Evolutionary conservation across 2,888 invertebrate genomes (phyloP), one percentile per base, ranked within the genome.

Genomic region (Zygaena filipendulae): DNA sequence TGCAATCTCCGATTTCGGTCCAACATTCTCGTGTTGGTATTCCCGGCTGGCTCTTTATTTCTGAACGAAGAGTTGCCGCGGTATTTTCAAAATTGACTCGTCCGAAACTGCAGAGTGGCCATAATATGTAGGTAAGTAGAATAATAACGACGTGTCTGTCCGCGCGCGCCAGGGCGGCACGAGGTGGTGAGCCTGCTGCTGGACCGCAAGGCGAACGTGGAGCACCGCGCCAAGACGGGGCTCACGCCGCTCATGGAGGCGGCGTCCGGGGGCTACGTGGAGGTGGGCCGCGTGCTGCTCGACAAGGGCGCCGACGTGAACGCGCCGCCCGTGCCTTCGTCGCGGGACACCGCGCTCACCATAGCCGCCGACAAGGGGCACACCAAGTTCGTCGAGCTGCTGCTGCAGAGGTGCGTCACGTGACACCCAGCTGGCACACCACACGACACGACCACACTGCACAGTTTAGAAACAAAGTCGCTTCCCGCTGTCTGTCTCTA

Each of bases 281-380:
- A 99, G 57, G 99, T 99, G 21, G 99, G 98, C 3, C 84, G 94
- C 30, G 96, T 99, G 28, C 82, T 99, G 33, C 81, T 99, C 21
- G 95, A 97, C 59, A 95, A 96, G 74, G 95, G 95, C 2, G 99
- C 99, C 3, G 99, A 99, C 74, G 97, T 98, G 0, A 99, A 99
- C 80, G 97, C 98, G 18, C 91, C 97, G 10, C 98, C 98, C 13
- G 98, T 99, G 38, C 98, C 98, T 10, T 95, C 97, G 10, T 97
- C 97, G 3, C 83, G 97, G 28, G 99, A 99, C 75, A 99, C 99
- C 4, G 98, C 99, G 11, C 86, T 99, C 27, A 99, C 99, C 36
- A 99, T 99, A 50, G 98, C 98, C 37, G 97, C 98, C n/a, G 99
- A 99, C 63, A 99, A 99, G 69, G 99, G 99, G 0, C 98, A 99